These are phyloP conservation scores for Drosophila colorata DNA, from an alignment of 2,888 invertebrate species.

Conservation along the genomic window DNA sequence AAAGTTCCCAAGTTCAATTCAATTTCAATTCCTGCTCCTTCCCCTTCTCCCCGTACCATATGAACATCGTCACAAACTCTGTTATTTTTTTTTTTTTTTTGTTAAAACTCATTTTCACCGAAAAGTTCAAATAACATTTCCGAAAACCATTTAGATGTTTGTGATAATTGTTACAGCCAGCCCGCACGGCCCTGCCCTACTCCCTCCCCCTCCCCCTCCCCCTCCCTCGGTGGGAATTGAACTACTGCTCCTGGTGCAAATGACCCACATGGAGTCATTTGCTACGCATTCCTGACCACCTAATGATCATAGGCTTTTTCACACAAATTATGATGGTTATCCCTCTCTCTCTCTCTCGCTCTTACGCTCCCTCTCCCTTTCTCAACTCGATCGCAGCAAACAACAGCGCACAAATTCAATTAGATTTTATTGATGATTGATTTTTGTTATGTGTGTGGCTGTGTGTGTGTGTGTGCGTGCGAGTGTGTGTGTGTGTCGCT, in stretches of 20 bases:
- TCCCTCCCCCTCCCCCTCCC: neutral
- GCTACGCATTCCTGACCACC: slow-evolving; percentile 64
- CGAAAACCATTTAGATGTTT: slow-evolving; percentile 76
- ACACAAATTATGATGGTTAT: slow-evolving; percentile 58
- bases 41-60: neutral
- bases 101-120: slow-evolving; percentile 38
- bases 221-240: neutral
- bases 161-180: slow-evolving; percentile 67
- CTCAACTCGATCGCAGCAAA: slow-evolving; percentile 43
- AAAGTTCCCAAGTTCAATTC: slow-evolving; percentile 51
- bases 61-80: slow-evolving; percentile 36
- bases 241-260: slow-evolving; percentile 50
- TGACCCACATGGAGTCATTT: slow-evolving; percentile 73
- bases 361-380: slow-evolving; percentile 5
- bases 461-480: slow-evolving; percentile 6
- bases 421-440: slow-evolving; percentile 81
- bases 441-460: slow-evolving; percentile 46
- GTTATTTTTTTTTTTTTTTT: slow-evolving; percentile 22
- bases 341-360: neutral
- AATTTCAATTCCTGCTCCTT: slow-evolving; percentile 11
- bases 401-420: slow-evolving; percentile 71
- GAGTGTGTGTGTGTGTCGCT: slow-evolving; percentile 12
- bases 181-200: slow-evolving; percentile 31
- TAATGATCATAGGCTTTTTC: slow-evolving; percentile 48
- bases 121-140: slow-evolving; percentile 72